Evolutionary conservation across 1,140 invertebrate species (phyloP).

Genomic region (Pseudomyrmex concolor): DNA sequence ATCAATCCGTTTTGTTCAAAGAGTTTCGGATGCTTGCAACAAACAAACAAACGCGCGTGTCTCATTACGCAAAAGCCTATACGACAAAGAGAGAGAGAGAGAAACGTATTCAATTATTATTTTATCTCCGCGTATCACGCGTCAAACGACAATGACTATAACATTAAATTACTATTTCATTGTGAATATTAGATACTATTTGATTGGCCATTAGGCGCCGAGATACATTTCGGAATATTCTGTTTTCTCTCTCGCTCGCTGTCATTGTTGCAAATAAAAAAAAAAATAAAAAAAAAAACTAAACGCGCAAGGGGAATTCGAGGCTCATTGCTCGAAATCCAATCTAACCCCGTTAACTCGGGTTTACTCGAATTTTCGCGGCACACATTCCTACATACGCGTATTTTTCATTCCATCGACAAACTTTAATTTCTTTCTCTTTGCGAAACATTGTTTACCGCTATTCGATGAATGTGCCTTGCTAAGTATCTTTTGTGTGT

Average conservation of each 20-base stretch:
- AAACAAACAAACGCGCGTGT: background rate
- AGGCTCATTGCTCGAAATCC: conserved; percentile 29
- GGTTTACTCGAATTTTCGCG: conserved; percentile 2
- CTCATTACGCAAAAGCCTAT: background rate
- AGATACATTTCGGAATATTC: background rate
- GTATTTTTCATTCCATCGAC: background rate
- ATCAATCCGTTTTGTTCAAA: background rate
- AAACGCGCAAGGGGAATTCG: background rate
- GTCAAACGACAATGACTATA: background rate
- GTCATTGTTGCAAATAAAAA: conserved; percentile 20
- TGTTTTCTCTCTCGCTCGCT: background rate
- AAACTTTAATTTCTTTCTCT: conserved; percentile 30
- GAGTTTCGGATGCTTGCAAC: background rate
- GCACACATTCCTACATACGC: background rate
- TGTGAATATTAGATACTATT: conserved; percentile 16
- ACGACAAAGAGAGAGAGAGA: background rate
- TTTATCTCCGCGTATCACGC: conserved; percentile 2
- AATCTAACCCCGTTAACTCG: conserved; percentile 35
- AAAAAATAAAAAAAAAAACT: too few relatives aligned
- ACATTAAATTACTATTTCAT: conserved; percentile 16
- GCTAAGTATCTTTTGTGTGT: too few relatives aligned
- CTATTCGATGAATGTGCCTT: background rate
- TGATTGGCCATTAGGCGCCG: background rate
- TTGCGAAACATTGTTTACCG: background rate
- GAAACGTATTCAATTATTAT: conserved; percentile 18